These are phyloP conservation scores for Pachliopta kotzebuea DNA, from an alignment of 2,888 invertebrate genomes.

Conservation along the genomic window DNA sequence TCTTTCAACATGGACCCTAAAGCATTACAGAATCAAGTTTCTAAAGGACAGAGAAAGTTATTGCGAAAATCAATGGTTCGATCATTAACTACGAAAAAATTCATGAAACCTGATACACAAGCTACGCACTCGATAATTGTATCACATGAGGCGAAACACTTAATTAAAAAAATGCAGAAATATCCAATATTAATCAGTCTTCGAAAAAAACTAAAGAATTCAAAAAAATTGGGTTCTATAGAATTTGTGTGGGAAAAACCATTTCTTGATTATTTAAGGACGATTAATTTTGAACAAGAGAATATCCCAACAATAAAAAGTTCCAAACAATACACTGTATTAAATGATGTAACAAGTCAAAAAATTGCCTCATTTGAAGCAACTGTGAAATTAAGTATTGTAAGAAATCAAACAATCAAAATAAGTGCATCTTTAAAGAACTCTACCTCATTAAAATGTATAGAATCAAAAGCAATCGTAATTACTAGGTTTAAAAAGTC, in stretches of 20 bases:
- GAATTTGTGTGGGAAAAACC: conserved; percentile 53
- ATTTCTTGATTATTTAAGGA: conserved; percentile 50
- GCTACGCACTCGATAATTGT: conserved; percentile 45
- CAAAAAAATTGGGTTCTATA: conserved; percentile 48
- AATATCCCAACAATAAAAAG: conserved; percentile 38
- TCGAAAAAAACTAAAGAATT: conserved; percentile 43
- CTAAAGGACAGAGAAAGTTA: conserved; percentile 35
- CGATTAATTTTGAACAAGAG: conserved; percentile 35
- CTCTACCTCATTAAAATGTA: neutral
- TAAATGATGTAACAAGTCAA: conserved; percentile 41
- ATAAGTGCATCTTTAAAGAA: neutral
- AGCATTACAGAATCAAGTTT: conserved; percentile 32
- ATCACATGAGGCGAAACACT: conserved; percentile 39
- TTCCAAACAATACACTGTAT: conserved; percentile 47
- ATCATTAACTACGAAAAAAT: conserved; percentile 32
- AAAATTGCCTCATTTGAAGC: conserved; percentile 50
- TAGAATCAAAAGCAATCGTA: conserved; percentile 23
- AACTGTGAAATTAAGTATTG: conserved; percentile 47
- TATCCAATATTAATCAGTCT: conserved; percentile 57
- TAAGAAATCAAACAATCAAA: conserved; percentile 8
- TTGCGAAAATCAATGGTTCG: conserved; percentile 41
- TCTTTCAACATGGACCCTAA: conserved; percentile 49
- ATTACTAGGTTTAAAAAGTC: neutral
- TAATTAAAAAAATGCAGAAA: conserved; percentile 52
- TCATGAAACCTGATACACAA: conserved; percentile 37